These are phyloP conservation scores for Spea bombifrons DNA, from an alignment of 2,113 vertebrate genomes.

Conservation along the genomic window DNA sequence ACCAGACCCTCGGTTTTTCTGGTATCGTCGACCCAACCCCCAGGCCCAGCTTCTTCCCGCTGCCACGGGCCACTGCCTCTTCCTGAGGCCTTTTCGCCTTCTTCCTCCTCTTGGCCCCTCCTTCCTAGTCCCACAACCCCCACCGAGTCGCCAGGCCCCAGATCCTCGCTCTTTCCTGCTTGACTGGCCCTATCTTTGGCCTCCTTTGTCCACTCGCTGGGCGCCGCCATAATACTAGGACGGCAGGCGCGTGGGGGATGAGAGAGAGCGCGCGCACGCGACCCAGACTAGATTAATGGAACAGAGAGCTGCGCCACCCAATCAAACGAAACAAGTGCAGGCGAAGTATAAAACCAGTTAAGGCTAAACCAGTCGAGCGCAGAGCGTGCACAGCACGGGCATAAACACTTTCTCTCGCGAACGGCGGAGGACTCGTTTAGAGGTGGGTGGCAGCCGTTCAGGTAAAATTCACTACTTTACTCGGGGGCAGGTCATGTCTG, in stretches of 20 bases:
- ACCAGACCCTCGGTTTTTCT: not conserved
- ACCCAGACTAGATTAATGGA: not conserved
- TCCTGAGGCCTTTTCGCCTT: conserved; percentile 2
- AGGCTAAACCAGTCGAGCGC: not conserved
- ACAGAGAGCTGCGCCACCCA: not conserved
- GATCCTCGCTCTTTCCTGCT: conserved; percentile 44
- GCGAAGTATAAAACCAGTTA: not conserved
- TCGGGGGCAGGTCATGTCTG: too few relatives aligned
- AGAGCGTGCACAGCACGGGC: not conserved
- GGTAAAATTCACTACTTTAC: too few relatives aligned
- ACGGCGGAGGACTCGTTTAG: too few relatives aligned
- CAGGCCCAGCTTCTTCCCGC: conserved; percentile 1
- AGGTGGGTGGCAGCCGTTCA: too few relatives aligned
- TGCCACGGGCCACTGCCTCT: not conserved
- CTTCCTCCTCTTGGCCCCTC: conserved; percentile 5
- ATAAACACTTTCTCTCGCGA: too few relatives aligned
- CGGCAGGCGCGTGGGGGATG: not conserved
- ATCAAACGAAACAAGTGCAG: conserved; percentile 6
- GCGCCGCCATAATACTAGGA: conserved; percentile 72
- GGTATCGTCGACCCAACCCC: not conserved
- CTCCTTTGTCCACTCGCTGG: conserved; percentile 75
- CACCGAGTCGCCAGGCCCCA: conserved; percentile 62
- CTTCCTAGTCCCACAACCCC: conserved; percentile 63
- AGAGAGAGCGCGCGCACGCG: not conserved
- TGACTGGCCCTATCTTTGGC: conserved; percentile 57